Evolutionary conservation across 2,888 invertebrate genomes (phyloP), one percentile per base, ranked within the genome.

Genomic region (Morpho helenor): DNA sequence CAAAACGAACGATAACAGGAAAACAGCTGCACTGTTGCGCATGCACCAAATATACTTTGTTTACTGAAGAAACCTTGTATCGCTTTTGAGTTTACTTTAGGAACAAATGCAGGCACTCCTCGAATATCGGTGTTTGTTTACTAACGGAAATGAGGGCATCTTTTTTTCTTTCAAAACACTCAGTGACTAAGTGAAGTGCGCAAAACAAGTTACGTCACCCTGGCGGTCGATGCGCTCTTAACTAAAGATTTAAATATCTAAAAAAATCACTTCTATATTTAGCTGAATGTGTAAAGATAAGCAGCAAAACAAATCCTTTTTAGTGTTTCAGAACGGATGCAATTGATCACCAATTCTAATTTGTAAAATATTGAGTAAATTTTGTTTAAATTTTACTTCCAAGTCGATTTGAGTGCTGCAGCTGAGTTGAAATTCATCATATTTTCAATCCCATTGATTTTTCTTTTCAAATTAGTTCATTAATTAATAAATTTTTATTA

Each of bases 191-290:
- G 80, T 77, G 71, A 72, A 74, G 77, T 79, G 72, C 72, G 79
- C 82, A 84, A 87, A 87, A 87, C 86, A 84, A 77, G 72, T 85
- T 86, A 78, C 83, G 83, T 85, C 82, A 85, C 66, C 57, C 58
- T 59, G 58, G 54, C 62, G 63, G 62, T 63, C 66, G 58, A 63
- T 65, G 67, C 57, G 65, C 64, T 56, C 53, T 5, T 57, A 23
- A 47, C 47, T 53, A 23, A n/a, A 45, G 9, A 16, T 52, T 41
- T 41, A 22, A 23, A 46, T 53, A 41, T 41, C n/a, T 22, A 42
- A 9, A 53, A n/a, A 47, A 53, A 47, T 47, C 31, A 47, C 41
- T 53, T 53, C 46, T 54, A n/a, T 39, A 8, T 4, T 42, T 7
- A 7, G 8, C 23, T 40, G 39, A 41, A 46, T 41, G 8, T 41